Conservation (phyloP, 2,888 invertebrate species). For the Heliconius aoede region DNA sequence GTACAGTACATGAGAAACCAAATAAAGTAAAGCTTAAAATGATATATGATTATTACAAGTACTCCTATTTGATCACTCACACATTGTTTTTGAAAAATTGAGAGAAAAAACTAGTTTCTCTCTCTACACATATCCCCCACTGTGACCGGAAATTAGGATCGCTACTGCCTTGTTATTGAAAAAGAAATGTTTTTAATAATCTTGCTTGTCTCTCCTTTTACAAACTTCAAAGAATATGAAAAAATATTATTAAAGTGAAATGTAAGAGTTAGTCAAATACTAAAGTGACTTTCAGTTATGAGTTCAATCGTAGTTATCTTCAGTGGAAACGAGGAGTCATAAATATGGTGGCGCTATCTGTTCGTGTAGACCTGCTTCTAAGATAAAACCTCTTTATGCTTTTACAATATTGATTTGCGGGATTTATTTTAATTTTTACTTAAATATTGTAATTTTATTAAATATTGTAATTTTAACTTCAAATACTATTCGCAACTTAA, state of each 20-base stretch:
- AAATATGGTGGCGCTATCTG: conserved; percentile 32
- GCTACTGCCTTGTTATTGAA: background rate
- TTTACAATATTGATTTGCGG: conserved; percentile 26
- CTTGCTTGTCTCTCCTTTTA: background rate
- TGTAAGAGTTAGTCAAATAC: background rate
- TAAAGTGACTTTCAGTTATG: background rate
- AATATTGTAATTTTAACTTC: background rate
- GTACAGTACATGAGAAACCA: too few relatives aligned
- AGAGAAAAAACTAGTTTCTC: too few relatives aligned
- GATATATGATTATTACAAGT: too few relatives aligned
- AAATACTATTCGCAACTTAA: background rate
- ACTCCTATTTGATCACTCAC: background rate
- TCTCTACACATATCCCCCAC: too few relatives aligned
- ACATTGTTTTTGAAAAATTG: background rate
- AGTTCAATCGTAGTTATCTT: conserved; percentile 12
- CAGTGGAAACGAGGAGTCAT: conserved; percentile 21
- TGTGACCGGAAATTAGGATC: too few relatives aligned
- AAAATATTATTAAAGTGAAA: background rate
- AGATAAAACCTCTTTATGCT: conserved; percentile 30
- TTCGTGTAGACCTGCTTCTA: conserved; percentile 25
- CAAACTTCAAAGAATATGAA: background rate
- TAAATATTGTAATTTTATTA: too few relatives aligned
- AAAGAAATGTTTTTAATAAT: background rate
- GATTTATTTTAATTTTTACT: conserved; percentile 9
- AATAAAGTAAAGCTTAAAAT: too few relatives aligned